Evolutionary conservation across 2,888 invertebrate genomes (phyloP), one percentile per base, ranked within the genome.

Genomic region (Drosophila bunnanda): DNA sequence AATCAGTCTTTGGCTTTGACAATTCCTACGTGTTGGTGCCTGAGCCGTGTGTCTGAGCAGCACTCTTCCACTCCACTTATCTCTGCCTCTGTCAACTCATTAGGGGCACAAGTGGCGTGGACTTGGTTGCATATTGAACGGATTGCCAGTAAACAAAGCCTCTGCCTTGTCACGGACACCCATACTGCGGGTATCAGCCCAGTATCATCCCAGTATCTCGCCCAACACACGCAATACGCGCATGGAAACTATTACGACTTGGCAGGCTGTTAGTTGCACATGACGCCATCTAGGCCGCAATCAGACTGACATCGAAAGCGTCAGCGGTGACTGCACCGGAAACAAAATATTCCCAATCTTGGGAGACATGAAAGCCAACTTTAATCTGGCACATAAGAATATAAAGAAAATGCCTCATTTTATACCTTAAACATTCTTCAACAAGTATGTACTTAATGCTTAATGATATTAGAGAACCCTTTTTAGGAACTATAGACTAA

Each of bases 91-190:
- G 71, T 20, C 50, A 74, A 65, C 77, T 79, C 82, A 79, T 82
- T 79, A 76, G 34, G 55, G 48, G 25, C 75, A 78, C 78, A 78
- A 80, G 75, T 54, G 60, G 25, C 25, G 10, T 54, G 54, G 54
- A 36, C 50, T 52, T 52, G 36, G 54, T 85, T 81, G 85, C 80
- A 81, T 84, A 84, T 81, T 72, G 77, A 81, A 84, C 84, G 67
- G 55, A 79, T 59, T 76, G 84, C 76, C 75, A 78, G 81, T 76
- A 78, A 83, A 81, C 84, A 80, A 81, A 44, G 74, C 68, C 67
- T 64, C 70, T 76, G 84, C 79, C 56, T 68, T 77, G 71, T 71
- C 46, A 36, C 48, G 15, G 8, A 7, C 43, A 7, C 43, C 43
- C 43, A 15, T 15, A 6, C 22, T 22, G 3, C 17, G 28, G 28